Base-by-base conservation (phyloP, 2,888 invertebrate species). In the Ectemnius cavifrons region DNA sequence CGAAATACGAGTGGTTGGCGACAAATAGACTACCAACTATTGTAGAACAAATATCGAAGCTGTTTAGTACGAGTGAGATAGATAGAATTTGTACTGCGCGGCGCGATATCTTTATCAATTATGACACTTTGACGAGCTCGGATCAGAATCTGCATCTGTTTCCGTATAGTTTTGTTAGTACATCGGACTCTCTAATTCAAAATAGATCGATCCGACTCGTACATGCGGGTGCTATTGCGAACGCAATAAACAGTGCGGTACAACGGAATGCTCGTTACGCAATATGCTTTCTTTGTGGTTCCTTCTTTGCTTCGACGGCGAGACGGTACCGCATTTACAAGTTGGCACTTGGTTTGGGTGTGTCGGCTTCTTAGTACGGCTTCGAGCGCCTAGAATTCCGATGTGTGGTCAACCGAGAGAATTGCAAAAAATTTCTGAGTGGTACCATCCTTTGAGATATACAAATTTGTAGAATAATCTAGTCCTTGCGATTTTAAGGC, bases 331-430 rank as follows among this genome's bases (percentile, higher is more conserved):
- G 59, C 81, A 79, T 79, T 58, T 81, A 83, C 74, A 83, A 59
- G 72, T 81, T 83, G 83, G 83, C 83, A 83, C 79, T 79, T 77
- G 73, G 52, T 67, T 77, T 67, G 52, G 65, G 47, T 37, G 37
- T 37, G 37, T 37, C 37, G 37, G 37, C 37, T 37, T 37, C 37
- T 70, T 61, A 65, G 59, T 75, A 72, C 67, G 71, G n/a, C 59
- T 69, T 56, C 28, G 49, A 60, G 72, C 61, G 63, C 52, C 52
- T 37, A 65, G 20, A 49, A 66, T 80, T 83, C 83, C 83, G 83
- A 83, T 81, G 79, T 67, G 78, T 80, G 79, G 83, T 78, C 81
- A 78, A 81, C 64, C 75, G 75, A 78, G 81, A 81, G 72, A 60
- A 73, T 75, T 65, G 62, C 66, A 45, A 56, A 62, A 20, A 46